These are phyloP conservation scores for Catalaphyllia jardinei DNA, from an alignment of 64 coral and sea anemone species.

Conservation along the genomic window DNA sequence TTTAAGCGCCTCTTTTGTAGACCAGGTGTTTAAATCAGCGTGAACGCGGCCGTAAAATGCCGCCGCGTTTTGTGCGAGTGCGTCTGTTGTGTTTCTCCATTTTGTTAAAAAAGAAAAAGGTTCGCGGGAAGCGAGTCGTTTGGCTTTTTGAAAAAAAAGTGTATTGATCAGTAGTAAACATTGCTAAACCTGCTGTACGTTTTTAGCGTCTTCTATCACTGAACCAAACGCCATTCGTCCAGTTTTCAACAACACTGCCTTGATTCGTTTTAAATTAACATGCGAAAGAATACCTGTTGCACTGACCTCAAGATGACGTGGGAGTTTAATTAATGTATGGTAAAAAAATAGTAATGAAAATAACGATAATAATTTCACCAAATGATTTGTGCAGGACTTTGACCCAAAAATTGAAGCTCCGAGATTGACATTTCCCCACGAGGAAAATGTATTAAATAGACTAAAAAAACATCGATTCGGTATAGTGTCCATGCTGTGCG, in stretches of 20 bases:
- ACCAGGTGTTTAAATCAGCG: slow-evolving; percentile 18
- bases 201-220: too few relatives aligned
- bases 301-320: not conserved
- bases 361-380: not conserved
- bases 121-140: slow-evolving; percentile 5
- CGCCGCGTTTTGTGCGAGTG: not conserved
- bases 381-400: not conserved
- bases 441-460: not conserved
- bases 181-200: not conserved
- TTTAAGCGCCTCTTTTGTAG: not conserved
- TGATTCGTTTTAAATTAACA: not conserved
- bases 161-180: not conserved
- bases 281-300: not conserved
- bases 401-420: not conserved
- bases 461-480: not conserved
- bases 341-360: too few relatives aligned
- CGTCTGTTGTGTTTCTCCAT: not conserved
- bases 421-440: not conserved
- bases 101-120: not conserved
- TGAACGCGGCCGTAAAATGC: not conserved
- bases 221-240: not conserved
- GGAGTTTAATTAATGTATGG: not conserved
- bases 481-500: not conserved
- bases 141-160: not conserved
- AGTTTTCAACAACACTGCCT: not conserved